Percentiles rank a stretch among this genome's conserved stretches.
These are phyloP conservation scores for Lates calcarifer DNA, from an alignment of 2,113 vertebrate genomes.

Conservation along the genomic window DNA sequence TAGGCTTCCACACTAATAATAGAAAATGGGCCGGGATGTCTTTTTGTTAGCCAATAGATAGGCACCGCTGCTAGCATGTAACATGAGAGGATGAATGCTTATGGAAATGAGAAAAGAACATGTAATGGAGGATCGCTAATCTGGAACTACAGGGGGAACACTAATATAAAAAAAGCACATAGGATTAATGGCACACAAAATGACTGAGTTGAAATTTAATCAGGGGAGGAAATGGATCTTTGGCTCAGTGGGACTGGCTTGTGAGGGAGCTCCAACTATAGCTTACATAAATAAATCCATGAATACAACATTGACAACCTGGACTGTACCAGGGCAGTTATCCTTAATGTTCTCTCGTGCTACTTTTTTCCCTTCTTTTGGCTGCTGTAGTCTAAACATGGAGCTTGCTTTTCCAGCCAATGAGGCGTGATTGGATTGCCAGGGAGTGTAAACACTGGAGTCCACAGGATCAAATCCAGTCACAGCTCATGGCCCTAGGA, in stretches of 20 bases:
- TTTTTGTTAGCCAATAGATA: constrained; percentile 66
- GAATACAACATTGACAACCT: constrained; percentile 12
- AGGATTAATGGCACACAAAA: constrained; percentile 69
- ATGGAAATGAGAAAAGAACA: constrained; percentile 66
- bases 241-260: constrained; percentile 33
- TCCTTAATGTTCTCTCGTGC: constrained; percentile 1
- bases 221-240: constrained; percentile 57
- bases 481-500: neutral
- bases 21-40: constrained; percentile 58
- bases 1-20: constrained; percentile 67
- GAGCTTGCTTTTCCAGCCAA: constrained; percentile 8
- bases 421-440: constrained; percentile 21
- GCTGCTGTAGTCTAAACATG: constrained; percentile 10
- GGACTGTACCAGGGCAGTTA: neutral
- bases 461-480: neutral
- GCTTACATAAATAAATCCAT: constrained; percentile 36
- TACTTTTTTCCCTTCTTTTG: neutral
- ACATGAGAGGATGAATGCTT: constrained; percentile 60
- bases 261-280: constrained; percentile 32
- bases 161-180: constrained; percentile 47
- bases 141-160: constrained; percentile 53
- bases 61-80: constrained; percentile 39
- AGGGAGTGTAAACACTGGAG: neutral
- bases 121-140: constrained; percentile 67
- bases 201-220: constrained; percentile 62